phyloP scores from a whole-genome alignment of 2,888 invertebrate species.

The Ypsolopha scabrella region DNA sequence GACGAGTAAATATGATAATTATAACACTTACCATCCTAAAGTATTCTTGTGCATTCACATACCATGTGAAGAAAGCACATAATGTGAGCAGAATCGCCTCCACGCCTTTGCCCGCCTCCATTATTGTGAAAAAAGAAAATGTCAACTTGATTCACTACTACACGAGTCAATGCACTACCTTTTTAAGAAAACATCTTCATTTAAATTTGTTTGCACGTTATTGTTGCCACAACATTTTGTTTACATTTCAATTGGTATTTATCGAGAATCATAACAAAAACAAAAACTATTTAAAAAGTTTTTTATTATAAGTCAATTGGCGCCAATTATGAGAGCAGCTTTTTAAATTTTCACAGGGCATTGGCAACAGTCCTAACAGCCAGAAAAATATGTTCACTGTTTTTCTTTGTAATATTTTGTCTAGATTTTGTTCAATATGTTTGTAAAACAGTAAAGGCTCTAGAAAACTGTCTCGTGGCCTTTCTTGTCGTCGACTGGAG shows the following conservation, averaged over 20 bases:
- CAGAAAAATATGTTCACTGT: no score
- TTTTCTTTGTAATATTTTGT: background rate
- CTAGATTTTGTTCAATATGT: conserved; percentile 5
- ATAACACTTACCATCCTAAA: conserved; percentile 53
- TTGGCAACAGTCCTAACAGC: no score
- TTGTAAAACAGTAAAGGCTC: background rate
- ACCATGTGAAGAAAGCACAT: conserved; percentile 53
- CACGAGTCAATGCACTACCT: conserved; percentile 6
- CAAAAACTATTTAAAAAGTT: no score
- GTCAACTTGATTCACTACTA: background rate
- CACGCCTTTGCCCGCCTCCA: conserved; percentile 26
- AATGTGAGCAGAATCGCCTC: conserved; percentile 21
- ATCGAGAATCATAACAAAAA: no score
- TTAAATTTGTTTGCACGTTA: conserved; percentile 2
- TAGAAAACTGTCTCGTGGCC: conserved; percentile 45
- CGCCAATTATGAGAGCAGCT: no score
- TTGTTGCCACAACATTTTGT: no score
- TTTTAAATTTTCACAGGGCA: no score
- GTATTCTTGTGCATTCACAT: conserved; percentile 46
- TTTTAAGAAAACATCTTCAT: conserved; percentile 4
- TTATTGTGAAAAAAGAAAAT: conserved; percentile 19
- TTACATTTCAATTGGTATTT: no score
- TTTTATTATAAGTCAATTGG: no score
- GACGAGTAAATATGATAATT: background rate
- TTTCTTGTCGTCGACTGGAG: conserved; percentile 62